Base-by-base conservation (phyloP, 2,113 vertebrate species). In the Columbina picui region DNA sequence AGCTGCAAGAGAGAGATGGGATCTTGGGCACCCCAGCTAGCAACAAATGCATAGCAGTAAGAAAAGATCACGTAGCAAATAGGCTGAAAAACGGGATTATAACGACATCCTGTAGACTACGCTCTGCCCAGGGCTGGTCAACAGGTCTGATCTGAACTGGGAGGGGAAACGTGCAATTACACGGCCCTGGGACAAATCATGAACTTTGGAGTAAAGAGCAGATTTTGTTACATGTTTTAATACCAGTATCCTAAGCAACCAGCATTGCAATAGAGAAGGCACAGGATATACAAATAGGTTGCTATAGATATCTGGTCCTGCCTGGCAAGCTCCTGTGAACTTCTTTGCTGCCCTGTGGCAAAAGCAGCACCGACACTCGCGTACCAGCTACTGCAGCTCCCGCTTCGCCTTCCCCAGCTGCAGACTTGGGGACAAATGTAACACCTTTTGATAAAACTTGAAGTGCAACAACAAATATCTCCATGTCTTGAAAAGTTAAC, bases 201-300 rank as follows among this genome's bases (percentile, higher is more conserved):
- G 30, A 79, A 88, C 63, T 45, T 13, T 3, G 14, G 64, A 77
- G 75, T 18, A 86, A 91, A 60, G 65, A 65, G 81, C 84, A 83
- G 75, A 89, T 95, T 95, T 74, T 92, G 79, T 90, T 84, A 65
- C 60, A 74, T 74, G 76, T 90, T 93, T 89, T 84, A 95, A 67
- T 78, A 64, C 19, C 90, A 61, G 92, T 96, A 93, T 77, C 94
- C 96, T 92, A 94, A 95, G 96, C 92, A 95, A 96, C 79, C 0
- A 78, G 47, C 4, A 0, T 57, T 84, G 88, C 90, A 84, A 59
- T 22, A 81, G 71, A 18, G 67, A 81, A 86, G 79, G 60, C 73
- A 86, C 83, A 94, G 96, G 90, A 92, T 92, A 93, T 41, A 96
- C 82, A 90, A 83, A 80, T 2, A 89, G 4, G 83, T 92, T 95